Conservation (phyloP, 1,140 invertebrate genomes). For the Capitella teleta region DNA sequence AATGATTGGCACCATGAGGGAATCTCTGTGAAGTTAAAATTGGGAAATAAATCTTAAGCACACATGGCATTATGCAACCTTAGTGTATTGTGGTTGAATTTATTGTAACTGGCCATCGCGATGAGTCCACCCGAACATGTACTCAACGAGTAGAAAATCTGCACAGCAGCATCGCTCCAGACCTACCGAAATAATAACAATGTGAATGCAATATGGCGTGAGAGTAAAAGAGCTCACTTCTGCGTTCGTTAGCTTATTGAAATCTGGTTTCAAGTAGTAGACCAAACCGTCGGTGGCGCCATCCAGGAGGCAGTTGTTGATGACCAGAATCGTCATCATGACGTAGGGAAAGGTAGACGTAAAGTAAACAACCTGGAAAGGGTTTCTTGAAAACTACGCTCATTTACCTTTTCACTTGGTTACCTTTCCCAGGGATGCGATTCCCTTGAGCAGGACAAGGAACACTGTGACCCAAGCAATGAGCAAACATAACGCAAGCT, state of each 20-base stretch:
- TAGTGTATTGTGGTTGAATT: slow-evolving; percentile 30
- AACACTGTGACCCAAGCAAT: slow-evolving; percentile 84
- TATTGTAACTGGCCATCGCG: slow-evolving; percentile 36
- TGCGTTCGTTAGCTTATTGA: too few species aligned
- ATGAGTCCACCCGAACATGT: slow-evolving; percentile 36
- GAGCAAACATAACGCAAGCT: slow-evolving; percentile 73
- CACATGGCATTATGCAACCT: background rate
- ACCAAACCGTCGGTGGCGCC: too few species aligned
- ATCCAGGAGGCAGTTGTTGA: too few species aligned
- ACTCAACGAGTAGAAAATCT: slow-evolving; percentile 59
- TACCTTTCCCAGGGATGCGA: slow-evolving; percentile 83
- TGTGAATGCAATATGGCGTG: too few species aligned
- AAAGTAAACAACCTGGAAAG: too few species aligned
- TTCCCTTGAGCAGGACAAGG: slow-evolving; percentile 93
- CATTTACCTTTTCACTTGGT: background rate
- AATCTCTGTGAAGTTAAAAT: slow-evolving; percentile 58
- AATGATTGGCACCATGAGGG: slow-evolving; percentile 84
- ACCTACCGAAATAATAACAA: slow-evolving; percentile 46
- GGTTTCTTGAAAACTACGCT: too few species aligned
- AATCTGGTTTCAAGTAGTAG: too few species aligned
- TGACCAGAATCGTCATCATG: too few species aligned
- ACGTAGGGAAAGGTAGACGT: too few species aligned
- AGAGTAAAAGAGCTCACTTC: too few species aligned
- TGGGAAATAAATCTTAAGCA: background rate
- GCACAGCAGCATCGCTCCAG: slow-evolving; percentile 72